Percentiles rank a stretch among this genome's conserved stretches.
phyloP scores from a whole-genome alignment of 92 coral and sea anemone genomes.

The Parazoanthus swiftii region DNA sequence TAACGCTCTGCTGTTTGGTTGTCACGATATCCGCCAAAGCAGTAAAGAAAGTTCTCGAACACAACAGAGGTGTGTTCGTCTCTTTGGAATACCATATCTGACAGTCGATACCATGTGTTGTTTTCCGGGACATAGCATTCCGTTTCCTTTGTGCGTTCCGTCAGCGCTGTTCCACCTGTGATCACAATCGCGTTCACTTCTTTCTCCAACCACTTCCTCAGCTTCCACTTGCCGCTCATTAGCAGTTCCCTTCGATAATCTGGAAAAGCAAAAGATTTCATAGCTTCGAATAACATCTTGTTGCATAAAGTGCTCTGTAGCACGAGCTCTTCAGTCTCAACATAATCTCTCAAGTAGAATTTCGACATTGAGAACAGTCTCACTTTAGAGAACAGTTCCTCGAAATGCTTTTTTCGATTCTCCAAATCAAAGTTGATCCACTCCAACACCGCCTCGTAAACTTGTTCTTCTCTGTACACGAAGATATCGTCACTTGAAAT shows the following conservation, averaged over 20 bases:
- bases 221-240: constrained; percentile 22
- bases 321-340: constrained; percentile 59
- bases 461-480: constrained; percentile 63
- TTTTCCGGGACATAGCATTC: constrained; percentile 43
- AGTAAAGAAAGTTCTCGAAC: constrained; percentile 50
- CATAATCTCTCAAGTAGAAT: constrained; percentile 51
- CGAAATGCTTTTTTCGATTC: constrained; percentile 55
- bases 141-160: constrained; percentile 38
- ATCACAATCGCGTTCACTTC: constrained; percentile 45
- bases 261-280: constrained; percentile 43
- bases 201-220: constrained; percentile 48
- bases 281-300: constrained; percentile 49
- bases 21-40: constrained; percentile 59
- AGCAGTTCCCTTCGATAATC: constrained; percentile 8
- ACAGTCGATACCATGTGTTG: constrained; percentile 50
- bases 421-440: constrained; percentile 67
- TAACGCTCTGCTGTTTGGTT: constrained; percentile 58
- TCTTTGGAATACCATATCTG: constrained; percentile 56
- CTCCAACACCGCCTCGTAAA: constrained; percentile 62
- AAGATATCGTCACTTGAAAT: constrained; percentile 57
- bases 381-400: constrained; percentile 54
- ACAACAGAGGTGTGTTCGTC: constrained; percentile 58
- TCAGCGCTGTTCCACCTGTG: constrained; percentile 54
- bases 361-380: constrained; percentile 61
- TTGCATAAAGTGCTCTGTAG: constrained; percentile 41